phyloP scores from a whole-genome alignment of 35 echinoderm and acorn worm genomes.

The Patiria miniata region DNA sequence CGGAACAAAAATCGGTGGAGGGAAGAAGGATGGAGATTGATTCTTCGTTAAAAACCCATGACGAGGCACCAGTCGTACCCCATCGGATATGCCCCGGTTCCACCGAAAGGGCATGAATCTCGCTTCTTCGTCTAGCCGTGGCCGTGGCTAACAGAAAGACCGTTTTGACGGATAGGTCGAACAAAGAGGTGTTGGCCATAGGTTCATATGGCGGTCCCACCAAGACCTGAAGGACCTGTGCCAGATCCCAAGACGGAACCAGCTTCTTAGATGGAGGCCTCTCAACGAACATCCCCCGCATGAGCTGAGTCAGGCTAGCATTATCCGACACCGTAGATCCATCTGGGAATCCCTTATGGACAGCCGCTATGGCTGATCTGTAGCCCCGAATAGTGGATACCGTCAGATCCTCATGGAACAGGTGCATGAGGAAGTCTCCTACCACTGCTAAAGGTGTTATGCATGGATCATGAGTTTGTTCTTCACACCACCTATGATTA shows the following conservation, averaged over 20 bases:
- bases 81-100: constrained; percentile 16
- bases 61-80: neutral
- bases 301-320: neutral
- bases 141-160: constrained; percentile 37
- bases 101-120: constrained; percentile 23
- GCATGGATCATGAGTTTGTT: neutral
- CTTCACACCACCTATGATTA: neutral
- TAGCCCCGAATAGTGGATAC: constrained; percentile 32
- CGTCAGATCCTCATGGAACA: neutral
- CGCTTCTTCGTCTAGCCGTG: neutral
- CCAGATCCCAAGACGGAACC: constrained; percentile 33
- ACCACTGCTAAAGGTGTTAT: neutral
- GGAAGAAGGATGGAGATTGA: neutral
- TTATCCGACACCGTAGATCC: neutral
- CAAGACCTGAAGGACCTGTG: constrained; percentile 2
- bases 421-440: constrained; percentile 25
- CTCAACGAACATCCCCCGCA: constrained; percentile 28
- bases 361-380: constrained; percentile 14
- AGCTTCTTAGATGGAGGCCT: neutral
- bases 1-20: constrained; percentile 8
- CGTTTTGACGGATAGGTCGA: neutral
- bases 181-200: neutral
- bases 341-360: constrained; percentile 31
- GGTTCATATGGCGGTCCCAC: constrained; percentile 13
- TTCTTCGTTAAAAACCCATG: constrained; percentile 39